phyloP scores from a whole-genome alignment of 2,888 invertebrate genomes.

The Holacanthella duospinosa region DNA sequence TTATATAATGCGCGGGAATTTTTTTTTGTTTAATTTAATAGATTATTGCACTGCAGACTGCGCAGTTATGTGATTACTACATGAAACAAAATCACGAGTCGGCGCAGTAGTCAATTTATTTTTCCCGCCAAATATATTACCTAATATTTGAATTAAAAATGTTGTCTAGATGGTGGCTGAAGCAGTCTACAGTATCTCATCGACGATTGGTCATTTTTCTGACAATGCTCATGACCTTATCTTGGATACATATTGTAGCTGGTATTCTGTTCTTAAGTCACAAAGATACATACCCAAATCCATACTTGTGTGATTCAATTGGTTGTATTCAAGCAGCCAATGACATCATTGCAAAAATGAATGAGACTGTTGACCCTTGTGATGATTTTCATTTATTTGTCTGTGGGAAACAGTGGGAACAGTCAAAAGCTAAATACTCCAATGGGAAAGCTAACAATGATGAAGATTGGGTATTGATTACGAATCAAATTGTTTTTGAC shows the following conservation, averaged over 20 bases:
- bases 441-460: not conserved
- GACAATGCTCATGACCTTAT: not conserved
- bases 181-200: not conserved
- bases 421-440: not conserved
- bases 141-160: not conserved
- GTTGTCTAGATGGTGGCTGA: not conserved
- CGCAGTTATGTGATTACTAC: no score
- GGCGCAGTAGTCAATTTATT: no score
- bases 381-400: not conserved
- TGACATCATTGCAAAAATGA: not conserved
- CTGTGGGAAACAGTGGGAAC: not conserved
- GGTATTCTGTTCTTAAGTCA: not conserved
- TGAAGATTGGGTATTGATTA: not conserved
- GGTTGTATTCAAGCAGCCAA: not conserved
- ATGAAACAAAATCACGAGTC: no score
- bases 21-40: no score
- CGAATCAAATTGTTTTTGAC: not conserved
- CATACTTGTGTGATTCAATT: not conserved
- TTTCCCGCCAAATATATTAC: not conserved
- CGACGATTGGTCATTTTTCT: not conserved
- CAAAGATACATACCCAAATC: not conserved
- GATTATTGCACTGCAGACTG: no score
- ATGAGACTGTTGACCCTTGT: slow-evolving; percentile 1
- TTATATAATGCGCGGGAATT: no score
- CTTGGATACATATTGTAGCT: not conserved